phyloP scores from a whole-genome alignment of 2,888 invertebrate species.

The Acanthosepion lycidas region DNA sequence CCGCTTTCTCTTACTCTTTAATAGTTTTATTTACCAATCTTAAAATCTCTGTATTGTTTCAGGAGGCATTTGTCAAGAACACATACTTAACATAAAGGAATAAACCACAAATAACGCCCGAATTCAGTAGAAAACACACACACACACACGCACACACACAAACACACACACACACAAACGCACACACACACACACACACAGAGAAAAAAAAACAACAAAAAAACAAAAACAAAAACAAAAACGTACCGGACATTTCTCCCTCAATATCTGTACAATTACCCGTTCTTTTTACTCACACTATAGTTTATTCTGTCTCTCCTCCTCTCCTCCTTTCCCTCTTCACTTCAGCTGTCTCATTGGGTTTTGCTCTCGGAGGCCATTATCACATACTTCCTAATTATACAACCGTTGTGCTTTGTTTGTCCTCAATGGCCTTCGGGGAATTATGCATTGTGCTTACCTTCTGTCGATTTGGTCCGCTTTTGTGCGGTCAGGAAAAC shows the following conservation, averaged over 20 bases:
- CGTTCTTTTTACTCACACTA: not conserved
- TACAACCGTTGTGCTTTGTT: conserved; percentile 20
- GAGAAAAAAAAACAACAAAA: too few relatives aligned
- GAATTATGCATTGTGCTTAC: conserved; percentile 9
- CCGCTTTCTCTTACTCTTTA: not conserved
- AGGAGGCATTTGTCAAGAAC: conserved; percentile 15
- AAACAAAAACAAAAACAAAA: not conserved
- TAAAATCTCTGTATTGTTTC: not conserved
- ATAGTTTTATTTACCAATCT: not conserved
- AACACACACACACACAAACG: not conserved
- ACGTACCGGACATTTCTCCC: not conserved
- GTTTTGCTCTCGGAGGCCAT: conserved; percentile 12
- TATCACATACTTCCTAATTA: not conserved
- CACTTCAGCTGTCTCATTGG: not conserved
- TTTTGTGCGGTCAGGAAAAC: conserved; percentile 3
- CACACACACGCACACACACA: not conserved
- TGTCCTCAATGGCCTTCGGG: not conserved
- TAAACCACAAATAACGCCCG: not conserved
- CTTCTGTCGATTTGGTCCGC: conserved; percentile 9
- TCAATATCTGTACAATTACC: not conserved
- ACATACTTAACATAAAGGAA: conserved; percentile 18
- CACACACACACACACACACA: too few relatives aligned
- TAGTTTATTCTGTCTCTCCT: not conserved
- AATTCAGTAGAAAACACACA: not conserved
- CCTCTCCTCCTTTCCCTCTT: not conserved